Percentiles rank a stretch among this genome's conserved stretches.
Evolutionary conservation across 2,888 invertebrate genomes (phyloP).

Genomic region (Sphaerophoria rueppellii): DNA sequence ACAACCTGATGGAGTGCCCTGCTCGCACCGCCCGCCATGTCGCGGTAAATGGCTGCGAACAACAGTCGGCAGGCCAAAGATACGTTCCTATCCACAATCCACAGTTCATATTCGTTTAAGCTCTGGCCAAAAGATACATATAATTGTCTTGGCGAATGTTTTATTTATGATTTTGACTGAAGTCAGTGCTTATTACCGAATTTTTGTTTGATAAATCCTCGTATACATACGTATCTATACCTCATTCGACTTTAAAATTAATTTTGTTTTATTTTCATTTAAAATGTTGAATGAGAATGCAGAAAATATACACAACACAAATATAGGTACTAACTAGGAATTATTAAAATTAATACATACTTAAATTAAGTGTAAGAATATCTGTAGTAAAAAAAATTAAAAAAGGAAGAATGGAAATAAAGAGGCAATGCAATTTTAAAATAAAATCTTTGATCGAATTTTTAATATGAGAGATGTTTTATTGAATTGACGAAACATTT

Average conservation of each 20-base stretch:
- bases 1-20: conserved; percentile 92
- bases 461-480: conserved; percentile 6
- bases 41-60: conserved; percentile 93
- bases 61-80: conserved; percentile 82
- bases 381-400: conserved; percentile 55
- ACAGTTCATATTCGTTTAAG: conserved; percentile 82
- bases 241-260: neutral
- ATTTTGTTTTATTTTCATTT: conserved; percentile 26
- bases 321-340: too few species aligned
- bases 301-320: too few species aligned
- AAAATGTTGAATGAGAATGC: conserved; percentile 45
- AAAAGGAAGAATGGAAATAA: conserved; percentile 46
- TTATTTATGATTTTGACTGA: conserved; percentile 3
- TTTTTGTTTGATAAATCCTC: conserved; percentile 35
- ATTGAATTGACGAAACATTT: neutral
- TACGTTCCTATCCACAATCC: conserved; percentile 81
- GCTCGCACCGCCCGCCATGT: conserved; percentile 84
- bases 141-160: conserved; percentile 45
- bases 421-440: conserved; percentile 69
- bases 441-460: conserved; percentile 46
- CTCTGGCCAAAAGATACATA: conserved; percentile 47
- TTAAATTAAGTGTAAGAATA: conserved; percentile 57
- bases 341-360: too few species aligned
- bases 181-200: neutral
- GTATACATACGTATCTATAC: too few species aligned